These are phyloP conservation scores for Gymnocypris eckloni DNA, from an alignment of 2,797 vertebrate genomes.

Conservation along the genomic window DNA sequence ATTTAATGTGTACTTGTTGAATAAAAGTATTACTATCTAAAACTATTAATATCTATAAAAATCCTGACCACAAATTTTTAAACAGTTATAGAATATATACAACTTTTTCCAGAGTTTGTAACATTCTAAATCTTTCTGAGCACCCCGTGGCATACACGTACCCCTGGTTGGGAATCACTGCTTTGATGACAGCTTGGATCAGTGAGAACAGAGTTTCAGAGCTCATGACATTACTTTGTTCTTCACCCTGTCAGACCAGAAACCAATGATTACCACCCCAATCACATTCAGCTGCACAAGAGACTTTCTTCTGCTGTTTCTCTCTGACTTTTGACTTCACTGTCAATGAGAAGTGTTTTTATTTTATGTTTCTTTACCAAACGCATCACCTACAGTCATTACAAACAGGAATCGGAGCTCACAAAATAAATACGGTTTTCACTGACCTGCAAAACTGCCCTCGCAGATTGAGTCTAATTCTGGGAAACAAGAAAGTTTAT, in stretches of 20 bases:
- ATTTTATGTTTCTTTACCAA: conserved; percentile 3
- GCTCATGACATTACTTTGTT: not conserved
- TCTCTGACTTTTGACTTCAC: conserved; percentile 12
- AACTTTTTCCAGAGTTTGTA: not conserved
- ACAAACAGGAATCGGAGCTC: conserved; percentile 8
- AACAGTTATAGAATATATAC: not conserved
- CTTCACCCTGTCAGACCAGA: conserved; percentile 10
- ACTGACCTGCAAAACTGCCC: conserved; percentile 28
- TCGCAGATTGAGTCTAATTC: conserved; percentile 25
- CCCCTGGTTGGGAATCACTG: not conserved
- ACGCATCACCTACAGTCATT: conserved; percentile 9
- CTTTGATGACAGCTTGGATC: not conserved
- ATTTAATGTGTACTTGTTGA: not conserved
- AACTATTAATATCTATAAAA: not conserved
- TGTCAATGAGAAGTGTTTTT: not conserved
- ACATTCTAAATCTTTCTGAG: not conserved
- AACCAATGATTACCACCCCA: conserved; percentile 28
- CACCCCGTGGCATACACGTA: not conserved
- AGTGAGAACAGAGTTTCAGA: not conserved
- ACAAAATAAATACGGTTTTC: conserved; percentile 23
- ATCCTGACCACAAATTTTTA: not conserved
- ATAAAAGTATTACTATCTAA: not conserved
- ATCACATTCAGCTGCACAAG: conserved; percentile 18
- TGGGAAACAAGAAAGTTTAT: conserved; percentile 42
- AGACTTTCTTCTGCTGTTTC: not conserved